Base-by-base conservation (phyloP, 92 coral and sea anemone genomes). In the Epizoanthus scotinus region DNA sequence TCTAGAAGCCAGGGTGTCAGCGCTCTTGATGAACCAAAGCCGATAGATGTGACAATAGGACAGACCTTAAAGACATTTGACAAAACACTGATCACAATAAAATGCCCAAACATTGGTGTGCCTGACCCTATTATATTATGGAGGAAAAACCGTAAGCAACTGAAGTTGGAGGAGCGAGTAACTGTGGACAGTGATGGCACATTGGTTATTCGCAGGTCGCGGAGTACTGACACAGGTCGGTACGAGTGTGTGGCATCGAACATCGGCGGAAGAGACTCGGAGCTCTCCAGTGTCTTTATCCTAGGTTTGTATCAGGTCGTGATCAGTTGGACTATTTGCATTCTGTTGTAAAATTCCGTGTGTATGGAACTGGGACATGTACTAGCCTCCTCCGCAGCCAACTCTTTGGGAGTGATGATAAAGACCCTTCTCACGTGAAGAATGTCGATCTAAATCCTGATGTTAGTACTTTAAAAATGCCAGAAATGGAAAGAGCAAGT, bases 241-340 rank as follows among this genome's bases (percentile, higher is more conserved):
- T 75, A 75, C 40, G 31, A 57, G 53, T 74, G 80, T 34, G 12
- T 55, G 31, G 80, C 80, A 8, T 74, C 52, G 10, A 74, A 56
- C 47, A 74, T 74, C 5, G 80, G 34, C 3, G 80, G 80, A 28
- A 74, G 67, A 31, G 80, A 74, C 64, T 74, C 52, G 2, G 80
- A 58, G 19, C 12, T 1, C 5, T 29, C 80, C 10, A 31, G 47
- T 29, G 24, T 74, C 1, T 55, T 40, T 22, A 6, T 74, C 53
- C 6, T 57, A 74, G 80, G 80, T 74, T 57, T 34, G 80, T 50
- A 73, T 73, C 0, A 44, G 52, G 8, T 44, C 9, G 52, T 44
- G 52, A 8, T 44, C 52, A 44, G 52, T 44, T 34, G 6, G 40
- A 34, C 40, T 6, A 34, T 34, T 34, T 34, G 40, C 4, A 34